These are phyloP conservation scores for Phocides pigmalion DNA, from an alignment of 1,140 invertebrate genomes.

Conservation along the genomic window DNA sequence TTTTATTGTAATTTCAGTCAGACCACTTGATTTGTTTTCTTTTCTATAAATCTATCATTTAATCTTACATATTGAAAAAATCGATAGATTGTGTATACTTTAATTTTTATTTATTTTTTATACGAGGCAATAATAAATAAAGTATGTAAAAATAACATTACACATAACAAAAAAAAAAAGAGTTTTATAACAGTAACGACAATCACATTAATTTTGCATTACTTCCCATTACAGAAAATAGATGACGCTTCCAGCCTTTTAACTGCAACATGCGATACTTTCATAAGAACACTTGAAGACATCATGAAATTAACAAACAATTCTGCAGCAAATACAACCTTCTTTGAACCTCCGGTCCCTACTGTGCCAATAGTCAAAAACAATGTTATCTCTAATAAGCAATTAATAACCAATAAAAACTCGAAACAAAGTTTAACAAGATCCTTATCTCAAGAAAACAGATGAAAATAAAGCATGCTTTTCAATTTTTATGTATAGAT, in stretches of 20 bases:
- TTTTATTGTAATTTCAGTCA: neutral
- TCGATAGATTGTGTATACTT: no score
- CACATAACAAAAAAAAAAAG: no score
- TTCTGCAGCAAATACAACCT: conserved; percentile 40
- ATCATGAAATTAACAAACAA: conserved; percentile 88
- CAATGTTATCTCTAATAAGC: conserved; percentile 46
- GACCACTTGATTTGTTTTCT: no score
- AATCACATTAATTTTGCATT: neutral
- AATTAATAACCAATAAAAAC: conserved; percentile 46
- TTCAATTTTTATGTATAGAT: neutral
- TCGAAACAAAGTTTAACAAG: conserved; percentile 59
- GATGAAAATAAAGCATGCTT: conserved; percentile 49
- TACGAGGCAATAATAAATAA: no score
- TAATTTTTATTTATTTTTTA: no score
- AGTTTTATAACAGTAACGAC: no score
- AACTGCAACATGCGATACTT: conserved; percentile 92
- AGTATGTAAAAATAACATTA: no score
- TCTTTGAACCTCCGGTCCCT: conserved; percentile 66
- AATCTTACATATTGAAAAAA: no score
- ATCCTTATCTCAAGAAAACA: conserved; percentile 74
- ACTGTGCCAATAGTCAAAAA: conserved; percentile 57
- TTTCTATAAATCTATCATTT: no score
- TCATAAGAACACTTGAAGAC: conserved; percentile 92
- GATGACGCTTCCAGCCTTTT: conserved; percentile 90
- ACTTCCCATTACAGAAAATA: conserved; percentile 85